Base-by-base conservation (phyloP, 2,888 invertebrate genomes). In the Sericinus montela region DNA sequence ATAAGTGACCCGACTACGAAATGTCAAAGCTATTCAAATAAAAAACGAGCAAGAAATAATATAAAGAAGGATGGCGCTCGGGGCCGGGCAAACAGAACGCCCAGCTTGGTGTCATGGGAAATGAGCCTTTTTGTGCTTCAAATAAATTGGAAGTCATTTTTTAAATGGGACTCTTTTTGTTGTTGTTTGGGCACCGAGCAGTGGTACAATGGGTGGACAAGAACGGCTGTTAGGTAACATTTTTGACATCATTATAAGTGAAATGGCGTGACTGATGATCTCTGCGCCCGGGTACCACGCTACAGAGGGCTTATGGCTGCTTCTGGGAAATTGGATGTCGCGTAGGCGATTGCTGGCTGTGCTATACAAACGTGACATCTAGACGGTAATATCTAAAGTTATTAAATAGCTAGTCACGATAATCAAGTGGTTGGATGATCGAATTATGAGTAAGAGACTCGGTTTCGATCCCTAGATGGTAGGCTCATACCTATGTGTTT, bases 181-280 rank as follows among this genome's bases (percentile, higher is more conserved):
- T 79, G 72, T 75, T 79, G 67, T 82, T 77, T 72, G 73, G 65
- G 64, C 74, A 83, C 78, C 75, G 82, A 78, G 72, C 71, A 67
- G 58, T 56, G 62, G 67, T 84, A 87, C 86, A 88, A 87, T 87
- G 83, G 86, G 84, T 80, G 83, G 85, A 87, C 86, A 88, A 72
- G 78, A 75, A 73, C 68, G 76, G 65, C 80, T 84, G 84, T 87
- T 86, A 81, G 73, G 85, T 80, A 77, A 86, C 83, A 75, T 85
- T 84, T 81, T 83, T 81, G 85, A 88, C 86, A 88, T 88, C 88
- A 87, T 88, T 88, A 88, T 88, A 87, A 84, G 76, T 85, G 81
- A 81, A 83, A 80, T 78, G 75, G 69, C 57, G 67, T 86, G 86
- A 87, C 70, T 83, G 85, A 87, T 87, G 79, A 70, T 75, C 62